Conservation (phyloP, 2,113 vertebrate species). For the Perca flavescens region DNA sequence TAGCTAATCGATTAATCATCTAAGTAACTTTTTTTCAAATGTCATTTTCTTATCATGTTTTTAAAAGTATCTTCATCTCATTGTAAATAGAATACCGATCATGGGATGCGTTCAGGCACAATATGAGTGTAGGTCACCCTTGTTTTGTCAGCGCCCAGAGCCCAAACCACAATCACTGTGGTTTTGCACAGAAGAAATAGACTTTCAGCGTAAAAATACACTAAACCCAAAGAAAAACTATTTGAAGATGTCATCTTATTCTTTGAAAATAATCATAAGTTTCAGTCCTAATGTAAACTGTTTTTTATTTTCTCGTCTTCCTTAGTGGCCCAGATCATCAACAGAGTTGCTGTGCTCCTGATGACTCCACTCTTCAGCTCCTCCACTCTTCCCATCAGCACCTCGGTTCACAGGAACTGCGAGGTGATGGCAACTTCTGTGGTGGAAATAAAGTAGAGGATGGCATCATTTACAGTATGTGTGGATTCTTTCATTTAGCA, state of each 20-base stretch:
- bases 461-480: slow-evolving; percentile 64
- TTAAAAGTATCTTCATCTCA: neutral
- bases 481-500: neutral
- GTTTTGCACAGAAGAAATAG: neutral
- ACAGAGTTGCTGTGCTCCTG: slow-evolving; percentile 82
- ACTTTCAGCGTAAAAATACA: neutral
- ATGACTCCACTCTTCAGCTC: slow-evolving; percentile 86
- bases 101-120: neutral
- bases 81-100: neutral
- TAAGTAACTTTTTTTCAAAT: neutral
- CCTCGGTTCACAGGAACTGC: slow-evolving; percentile 63
- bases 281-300: neutral
- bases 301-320: neutral
- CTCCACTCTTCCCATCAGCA: slow-evolving; percentile 81
- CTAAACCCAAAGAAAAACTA: neutral
- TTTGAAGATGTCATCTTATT: neutral
- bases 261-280: neutral
- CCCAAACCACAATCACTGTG: neutral
- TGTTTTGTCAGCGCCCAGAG: neutral
- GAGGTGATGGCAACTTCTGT: slow-evolving; percentile 46
- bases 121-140: neutral
- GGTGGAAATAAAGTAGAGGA: slow-evolving; percentile 28
- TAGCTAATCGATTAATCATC: neutral
- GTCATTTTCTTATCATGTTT: neutral
- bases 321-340: slow-evolving; percentile 72